Evolutionary conservation across 2,888 invertebrate genomes (phyloP).

Genomic region (Eubasilissa splendida): DNA sequence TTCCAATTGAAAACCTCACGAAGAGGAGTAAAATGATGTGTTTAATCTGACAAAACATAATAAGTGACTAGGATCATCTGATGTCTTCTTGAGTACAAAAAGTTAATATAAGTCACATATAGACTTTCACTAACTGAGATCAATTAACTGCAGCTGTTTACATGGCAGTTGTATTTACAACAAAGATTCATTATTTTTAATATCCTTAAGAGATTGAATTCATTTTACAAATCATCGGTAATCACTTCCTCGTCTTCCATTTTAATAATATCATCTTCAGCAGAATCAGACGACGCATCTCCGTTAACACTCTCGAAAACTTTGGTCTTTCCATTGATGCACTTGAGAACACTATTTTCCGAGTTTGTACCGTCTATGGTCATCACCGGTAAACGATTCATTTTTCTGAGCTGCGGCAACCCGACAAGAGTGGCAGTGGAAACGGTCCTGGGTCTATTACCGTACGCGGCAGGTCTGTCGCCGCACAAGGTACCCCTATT

Average conservation of each 20-base stretch:
- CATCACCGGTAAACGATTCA: constrained; percentile 21
- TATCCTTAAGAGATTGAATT: not conserved
- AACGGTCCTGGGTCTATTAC: not conserved
- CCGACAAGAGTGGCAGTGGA: not conserved
- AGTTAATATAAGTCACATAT: no score
- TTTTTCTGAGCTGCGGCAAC: constrained; percentile 14
- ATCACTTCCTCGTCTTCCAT: constrained; percentile 42
- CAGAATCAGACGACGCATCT: constrained; percentile 52
- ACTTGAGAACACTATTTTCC: constrained; percentile 8
- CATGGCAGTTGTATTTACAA: no score
- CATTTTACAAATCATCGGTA: constrained; percentile 12
- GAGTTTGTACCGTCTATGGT: constrained; percentile 12
- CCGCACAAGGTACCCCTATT: no score
- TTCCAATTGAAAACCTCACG: no score
- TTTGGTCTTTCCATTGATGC: constrained; percentile 31
- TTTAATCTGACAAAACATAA: no score
- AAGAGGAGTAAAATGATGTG: no score
- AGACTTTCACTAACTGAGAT: no score
- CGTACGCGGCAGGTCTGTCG: not conserved
- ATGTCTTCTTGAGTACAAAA: no score
- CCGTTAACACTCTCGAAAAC: constrained; percentile 50
- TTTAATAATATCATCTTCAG: constrained; percentile 44
- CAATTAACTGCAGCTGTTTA: no score
- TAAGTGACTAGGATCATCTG: no score
- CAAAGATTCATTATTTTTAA: no score